These are phyloP conservation scores for Ammodytes dubius DNA, from an alignment of 2,113 vertebrate genomes.

Conservation along the genomic window DNA sequence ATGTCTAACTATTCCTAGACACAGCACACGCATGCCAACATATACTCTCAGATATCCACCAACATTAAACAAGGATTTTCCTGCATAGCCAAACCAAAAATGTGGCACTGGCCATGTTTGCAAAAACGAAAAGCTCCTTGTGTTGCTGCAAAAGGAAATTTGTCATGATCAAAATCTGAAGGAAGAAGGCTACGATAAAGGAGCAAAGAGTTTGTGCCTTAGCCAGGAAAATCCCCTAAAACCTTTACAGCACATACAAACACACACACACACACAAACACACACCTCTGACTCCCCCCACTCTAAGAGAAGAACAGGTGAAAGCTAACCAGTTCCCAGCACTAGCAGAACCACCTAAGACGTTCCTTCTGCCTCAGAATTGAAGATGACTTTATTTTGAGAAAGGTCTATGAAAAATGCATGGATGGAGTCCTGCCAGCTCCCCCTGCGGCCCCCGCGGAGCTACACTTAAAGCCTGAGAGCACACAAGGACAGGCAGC, in stretches of 20 bases:
- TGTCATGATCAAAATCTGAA: neutral
- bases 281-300: neutral
- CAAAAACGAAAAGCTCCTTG: neutral
- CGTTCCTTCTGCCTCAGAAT: constrained; percentile 14
- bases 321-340: constrained; percentile 33
- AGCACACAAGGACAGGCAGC: constrained; percentile 59
- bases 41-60: neutral
- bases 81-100: neutral
- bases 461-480: constrained; percentile 62
- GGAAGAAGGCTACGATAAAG: neutral
- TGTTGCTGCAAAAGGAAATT: neutral
- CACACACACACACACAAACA: constrained; percentile 14
- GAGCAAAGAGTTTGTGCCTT: neutral
- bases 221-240: constrained; percentile 9
- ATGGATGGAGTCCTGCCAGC: constrained; percentile 59
- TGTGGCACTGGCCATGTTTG: neutral
- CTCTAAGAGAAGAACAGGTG: constrained; percentile 23
- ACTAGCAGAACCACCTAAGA: constrained; percentile 42
- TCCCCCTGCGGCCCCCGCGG: constrained; percentile 29
- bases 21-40: neutral
- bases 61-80: constrained; percentile 7
- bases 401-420: constrained; percentile 76
- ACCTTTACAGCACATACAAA: constrained; percentile 23
- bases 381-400: constrained; percentile 70
- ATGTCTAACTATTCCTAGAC: constrained; percentile 23